Base-by-base conservation (phyloP, 2,888 invertebrate species). In the Bugula neritina region DNA sequence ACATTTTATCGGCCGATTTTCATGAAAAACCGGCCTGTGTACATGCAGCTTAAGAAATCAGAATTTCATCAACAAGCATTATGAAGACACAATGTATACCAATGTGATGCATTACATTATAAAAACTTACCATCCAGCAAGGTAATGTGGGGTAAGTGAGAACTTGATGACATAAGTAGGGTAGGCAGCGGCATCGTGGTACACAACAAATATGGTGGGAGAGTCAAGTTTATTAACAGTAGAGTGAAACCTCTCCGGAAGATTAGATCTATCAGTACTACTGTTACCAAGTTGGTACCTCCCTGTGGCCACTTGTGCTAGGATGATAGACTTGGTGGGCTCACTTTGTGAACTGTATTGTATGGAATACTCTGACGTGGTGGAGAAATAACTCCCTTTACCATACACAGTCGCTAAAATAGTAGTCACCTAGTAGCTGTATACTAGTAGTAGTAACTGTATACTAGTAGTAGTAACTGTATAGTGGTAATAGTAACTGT, bases 401-500 rank as follows among this genome's bases (percentile, higher is more conserved):
- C 55, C 55, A 55, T 55, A 55, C 21, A n/a, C 55, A 3, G 55
- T 55, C 21, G 55, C 55, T 55, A 55, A 17, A 55, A 55, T n/a
- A n/a, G n/a, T n/a, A n/a, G n/a, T n/a, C n/a, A n/a, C n/a, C n/a
- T n/a, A n/a, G n/a, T n/a, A n/a, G n/a, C n/a, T n/a, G n/a, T n/a
- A n/a, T n/a, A n/a, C n/a, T n/a, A n/a, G n/a, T n/a, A n/a, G n/a
- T n/a, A n/a, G n/a, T n/a, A n/a, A n/a, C n/a, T n/a, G n/a, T n/a
- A n/a, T n/a, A n/a, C n/a, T n/a, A n/a, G n/a, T n/a, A n/a, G n/a
- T n/a, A n/a, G n/a, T n/a, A n/a, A n/a, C n/a, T n/a, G n/a, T n/a
- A n/a, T n/a, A n/a, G n/a, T n/a, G n/a, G n/a, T n/a, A n/a, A n/a
- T n/a, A n/a, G n/a, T n/a, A n/a, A n/a, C n/a, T n/a, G n/a, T n/a